Conservation (phyloP, 2,113 vertebrate species). For the Rhagologus leucostigma region DNA sequence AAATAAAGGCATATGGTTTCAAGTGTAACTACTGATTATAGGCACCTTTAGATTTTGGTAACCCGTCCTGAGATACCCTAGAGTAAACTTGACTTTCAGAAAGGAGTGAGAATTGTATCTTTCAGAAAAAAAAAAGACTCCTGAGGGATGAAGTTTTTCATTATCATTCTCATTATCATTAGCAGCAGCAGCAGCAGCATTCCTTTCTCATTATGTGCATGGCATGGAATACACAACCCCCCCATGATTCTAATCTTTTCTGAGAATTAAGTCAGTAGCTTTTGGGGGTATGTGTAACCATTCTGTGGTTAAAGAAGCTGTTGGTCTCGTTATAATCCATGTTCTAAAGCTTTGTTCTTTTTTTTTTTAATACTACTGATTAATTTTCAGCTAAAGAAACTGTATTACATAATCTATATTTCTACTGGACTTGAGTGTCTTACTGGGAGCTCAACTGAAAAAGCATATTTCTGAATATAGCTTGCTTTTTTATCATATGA, state of each 20-base stretch:
- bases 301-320: neutral
- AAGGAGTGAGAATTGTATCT: neutral
- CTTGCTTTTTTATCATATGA: conserved; percentile 36
- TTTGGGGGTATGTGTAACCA: neutral
- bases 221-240: neutral
- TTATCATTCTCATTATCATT: neutral
- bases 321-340: neutral
- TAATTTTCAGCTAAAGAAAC: neutral
- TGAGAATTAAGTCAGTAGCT: neutral
- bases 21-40: neutral
- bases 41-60: neutral
- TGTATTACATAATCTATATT: neutral
- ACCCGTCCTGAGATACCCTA: neutral
- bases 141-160: neutral
- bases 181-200: neutral
- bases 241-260: neutral
- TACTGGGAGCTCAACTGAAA: neutral
- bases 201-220: neutral
- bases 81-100: neutral
- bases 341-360: neutral
- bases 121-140: neutral
- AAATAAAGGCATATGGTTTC: neutral
- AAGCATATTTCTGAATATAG: conserved; percentile 10
- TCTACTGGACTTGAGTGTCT: conserved; percentile 1
- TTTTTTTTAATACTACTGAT: neutral